Percentiles rank a stretch among this genome's conserved stretches.
Conservation (phyloP, 2,797 vertebrate species). For the Acanthiza pusilla region DNA sequence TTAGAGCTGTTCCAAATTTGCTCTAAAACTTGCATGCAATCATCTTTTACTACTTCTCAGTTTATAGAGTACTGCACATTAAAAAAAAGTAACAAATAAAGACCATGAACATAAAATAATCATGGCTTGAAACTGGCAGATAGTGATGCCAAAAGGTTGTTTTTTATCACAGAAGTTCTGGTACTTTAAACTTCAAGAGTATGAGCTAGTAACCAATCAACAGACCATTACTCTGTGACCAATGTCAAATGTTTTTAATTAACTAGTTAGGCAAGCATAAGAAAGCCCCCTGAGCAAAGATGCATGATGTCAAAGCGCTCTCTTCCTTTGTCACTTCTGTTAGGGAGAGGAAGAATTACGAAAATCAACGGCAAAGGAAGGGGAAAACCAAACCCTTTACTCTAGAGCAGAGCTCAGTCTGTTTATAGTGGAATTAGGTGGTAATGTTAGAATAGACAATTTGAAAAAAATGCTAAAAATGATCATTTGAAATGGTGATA, state of each 20-base stretch:
- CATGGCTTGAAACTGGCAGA: not conserved
- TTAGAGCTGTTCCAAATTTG: rapidly evolving
- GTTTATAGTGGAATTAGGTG: not conserved
- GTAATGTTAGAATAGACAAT: not conserved
- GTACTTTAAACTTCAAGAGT: not conserved
- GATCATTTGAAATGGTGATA: not conserved
- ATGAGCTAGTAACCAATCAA: not conserved
- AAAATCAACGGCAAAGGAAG: not conserved
- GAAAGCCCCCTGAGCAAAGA: not conserved
- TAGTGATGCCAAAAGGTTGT: not conserved
- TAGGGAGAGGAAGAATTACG: not conserved
- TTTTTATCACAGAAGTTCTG: not conserved
- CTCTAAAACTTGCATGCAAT: not conserved
- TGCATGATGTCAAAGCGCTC: not conserved
- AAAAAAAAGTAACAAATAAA: not conserved
- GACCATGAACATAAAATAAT: not conserved
- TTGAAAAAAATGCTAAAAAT: not conserved
- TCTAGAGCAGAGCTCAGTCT: not conserved
- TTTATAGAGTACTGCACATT: not conserved
- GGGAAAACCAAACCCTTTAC: not conserved
- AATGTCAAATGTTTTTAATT: constrained; percentile 16
- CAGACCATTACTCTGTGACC: not conserved
- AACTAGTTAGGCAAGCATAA: not conserved
- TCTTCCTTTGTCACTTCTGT: not conserved
- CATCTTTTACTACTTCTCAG: not conserved